A percentile compares a stretch with the other conserved stretches of the same genome.
These are phyloP conservation scores for Pycnomerus fuliginosus DNA, from an alignment of 2,888 invertebrate genomes.

Conservation along the genomic window DNA sequence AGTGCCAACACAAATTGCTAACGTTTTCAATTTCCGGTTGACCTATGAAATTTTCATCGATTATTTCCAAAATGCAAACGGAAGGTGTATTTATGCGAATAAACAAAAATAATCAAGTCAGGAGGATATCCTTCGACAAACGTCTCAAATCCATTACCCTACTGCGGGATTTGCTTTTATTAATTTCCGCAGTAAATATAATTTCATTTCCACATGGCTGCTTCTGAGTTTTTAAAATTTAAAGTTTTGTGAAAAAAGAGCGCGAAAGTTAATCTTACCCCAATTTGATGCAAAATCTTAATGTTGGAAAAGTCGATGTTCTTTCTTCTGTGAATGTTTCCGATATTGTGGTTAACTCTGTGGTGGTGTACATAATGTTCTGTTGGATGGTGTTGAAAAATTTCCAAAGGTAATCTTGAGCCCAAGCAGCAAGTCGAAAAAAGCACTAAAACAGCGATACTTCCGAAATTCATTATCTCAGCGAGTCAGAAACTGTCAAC, in stretches of 20 bases:
- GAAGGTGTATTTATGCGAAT: no score
- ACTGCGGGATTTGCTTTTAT: constrained; percentile 28
- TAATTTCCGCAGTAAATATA: constrained; percentile 28
- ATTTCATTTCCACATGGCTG: constrained; percentile 5
- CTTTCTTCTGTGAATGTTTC: constrained; percentile 58
- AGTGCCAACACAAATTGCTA: constrained; percentile 8
- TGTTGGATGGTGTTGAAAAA: constrained; percentile 50
- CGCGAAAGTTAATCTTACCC: constrained; percentile 63
- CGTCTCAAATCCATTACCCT: no score
- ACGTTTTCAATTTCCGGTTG: constrained; percentile 15
- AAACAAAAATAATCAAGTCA: no score
- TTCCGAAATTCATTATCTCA: constrained; percentile 36
- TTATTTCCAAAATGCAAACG: no score
- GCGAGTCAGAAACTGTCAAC: constrained; percentile 15
- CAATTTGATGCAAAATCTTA: constrained; percentile 71
- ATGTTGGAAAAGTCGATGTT: constrained; percentile 56
- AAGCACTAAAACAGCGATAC: constrained; percentile 35
- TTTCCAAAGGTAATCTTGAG: constrained; percentile 57
- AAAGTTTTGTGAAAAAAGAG: neutral
- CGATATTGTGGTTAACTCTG: constrained; percentile 57
- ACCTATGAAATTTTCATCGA: no score
- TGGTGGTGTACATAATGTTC: constrained; percentile 49
- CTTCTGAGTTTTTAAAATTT: constrained; percentile 1
- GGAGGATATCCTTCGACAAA: no score
- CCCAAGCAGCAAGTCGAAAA: constrained; percentile 29